Evolutionary conservation across 2,888 invertebrate genomes (phyloP), one percentile per base, ranked within the genome.

Genomic region (Xestia rhomboidea): DNA sequence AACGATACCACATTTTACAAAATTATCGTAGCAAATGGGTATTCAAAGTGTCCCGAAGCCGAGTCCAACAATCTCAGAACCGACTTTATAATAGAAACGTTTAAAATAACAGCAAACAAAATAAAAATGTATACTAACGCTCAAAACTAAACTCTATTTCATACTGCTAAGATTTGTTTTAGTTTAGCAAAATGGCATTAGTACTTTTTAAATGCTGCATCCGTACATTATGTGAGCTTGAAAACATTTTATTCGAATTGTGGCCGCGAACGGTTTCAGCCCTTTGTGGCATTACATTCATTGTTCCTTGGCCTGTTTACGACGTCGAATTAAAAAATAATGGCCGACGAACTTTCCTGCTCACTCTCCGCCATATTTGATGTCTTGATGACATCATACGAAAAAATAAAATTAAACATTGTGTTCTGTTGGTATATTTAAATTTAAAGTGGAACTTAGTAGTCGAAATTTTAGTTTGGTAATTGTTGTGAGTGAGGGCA

Each of bases 251-350:
- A 83, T 87, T 88, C 83, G 72, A 85, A 88, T 77, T 84, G 87
- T 74, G 87, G 60, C 68, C 66, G 72, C 76, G 69, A 76, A 81
- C 69, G 78, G 68, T 80, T 57, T 54, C 54, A 86, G 73, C 73
- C 87, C 88, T 87, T 87, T 87, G 87, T 87, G 85, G 85, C 81
- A 82, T 88, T 79, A 87, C 83, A 83, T 74, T 83, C 85, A 79
- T 82, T 87, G 81, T 85, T 81, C 68, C 78, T 78, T 77, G 79
- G 77, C 72, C 77, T 81, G 78, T 81, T 78, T 86, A 83, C 75
- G 69, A 83, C 67, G 83, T 77, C 68, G 70, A 85, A 87, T 82
- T 76, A 87, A 87, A 87, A 87, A 85, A 77, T 72, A 79, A 77
- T 46, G 44, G 63, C 69, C 27, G 51, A 71, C 62, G 18, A 73